Evolutionary conservation across 2,797 vertebrate species (phyloP).

Genomic region (Hylomyscus alleni): DNA sequence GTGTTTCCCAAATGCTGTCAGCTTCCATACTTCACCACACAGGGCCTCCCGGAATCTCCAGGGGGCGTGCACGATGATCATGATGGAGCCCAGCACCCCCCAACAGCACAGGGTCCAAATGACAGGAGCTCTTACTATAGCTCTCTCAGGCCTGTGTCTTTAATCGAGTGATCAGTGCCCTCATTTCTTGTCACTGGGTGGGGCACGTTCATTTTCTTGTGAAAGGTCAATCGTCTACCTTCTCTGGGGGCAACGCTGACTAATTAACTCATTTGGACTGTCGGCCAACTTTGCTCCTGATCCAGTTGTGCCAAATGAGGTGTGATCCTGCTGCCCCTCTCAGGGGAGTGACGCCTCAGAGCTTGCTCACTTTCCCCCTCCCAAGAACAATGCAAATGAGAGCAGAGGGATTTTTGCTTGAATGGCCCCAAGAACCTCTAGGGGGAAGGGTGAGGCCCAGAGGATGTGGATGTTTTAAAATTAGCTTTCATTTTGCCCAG

Average conservation of each 20-base stretch:
- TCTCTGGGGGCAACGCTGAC: constrained; percentile 24
- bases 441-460: constrained; percentile 41
- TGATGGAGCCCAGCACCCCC: background rate
- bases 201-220: background rate
- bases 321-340: constrained; percentile 9
- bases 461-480: constrained; percentile 79
- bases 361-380: background rate
- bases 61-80: background rate
- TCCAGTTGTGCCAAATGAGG: constrained; percentile 17
- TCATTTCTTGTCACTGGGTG: constrained; percentile 55
- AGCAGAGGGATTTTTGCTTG: constrained; percentile 52
- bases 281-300: constrained; percentile 44
- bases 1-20: background rate
- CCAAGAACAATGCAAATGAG: constrained; percentile 77
- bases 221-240: background rate
- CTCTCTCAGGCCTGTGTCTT: constrained; percentile 14
- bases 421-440: background rate
- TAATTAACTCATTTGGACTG: constrained; percentile 34
- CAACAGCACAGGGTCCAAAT: background rate
- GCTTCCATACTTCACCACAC: background rate
- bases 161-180: background rate
- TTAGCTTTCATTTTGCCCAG: constrained; percentile 52
- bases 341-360: background rate
- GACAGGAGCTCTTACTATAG: background rate
- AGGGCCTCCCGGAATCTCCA: background rate